phyloP scores from a whole-genome alignment of 1,140 invertebrate species.

The Drosophila miranda region DNA sequence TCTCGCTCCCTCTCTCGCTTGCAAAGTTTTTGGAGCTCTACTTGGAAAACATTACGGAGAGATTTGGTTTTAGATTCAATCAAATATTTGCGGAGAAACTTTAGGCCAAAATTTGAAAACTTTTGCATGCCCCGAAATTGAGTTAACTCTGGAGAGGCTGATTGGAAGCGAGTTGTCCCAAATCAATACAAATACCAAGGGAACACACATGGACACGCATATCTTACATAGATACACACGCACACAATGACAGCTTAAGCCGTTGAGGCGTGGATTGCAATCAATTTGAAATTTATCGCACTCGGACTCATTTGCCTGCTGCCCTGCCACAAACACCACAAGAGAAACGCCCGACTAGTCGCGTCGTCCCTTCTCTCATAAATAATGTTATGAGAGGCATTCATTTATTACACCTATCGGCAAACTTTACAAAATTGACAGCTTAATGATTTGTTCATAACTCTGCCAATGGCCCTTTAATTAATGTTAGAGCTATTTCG shows the following conservation, averaged over 20 bases:
- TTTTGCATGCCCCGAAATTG: slow-evolving; percentile 16
- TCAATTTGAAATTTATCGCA: slow-evolving; percentile 56
- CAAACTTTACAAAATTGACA: slow-evolving; percentile 57
- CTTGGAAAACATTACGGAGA: neutral
- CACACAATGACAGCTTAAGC: slow-evolving; percentile 5
- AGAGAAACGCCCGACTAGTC: too few relatives aligned
- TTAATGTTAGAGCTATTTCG: slow-evolving; percentile 30
- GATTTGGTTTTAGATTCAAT: slow-evolving; percentile 1
- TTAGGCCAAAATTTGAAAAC: slow-evolving; percentile 16
- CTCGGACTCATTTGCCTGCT: slow-evolving; percentile 16
- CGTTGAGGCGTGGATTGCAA: slow-evolving; percentile 23
- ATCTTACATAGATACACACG: slow-evolving; percentile 24
- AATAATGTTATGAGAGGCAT: slow-evolving; percentile 52
- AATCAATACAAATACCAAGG: too few relatives aligned
- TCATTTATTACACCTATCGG: slow-evolving; percentile 64
- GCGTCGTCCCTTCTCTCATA: slow-evolving; percentile 21
- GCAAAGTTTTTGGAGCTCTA: slow-evolving; percentile 16
- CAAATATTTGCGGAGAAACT: slow-evolving; percentile 7
- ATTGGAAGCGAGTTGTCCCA: too few relatives aligned
- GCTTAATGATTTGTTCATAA: slow-evolving; percentile 71
- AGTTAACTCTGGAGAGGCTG: slow-evolving; percentile 11
- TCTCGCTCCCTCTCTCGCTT: neutral
- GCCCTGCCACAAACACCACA: too few relatives aligned
- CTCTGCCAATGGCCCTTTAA: slow-evolving; percentile 58
- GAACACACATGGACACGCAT: neutral